Percentiles rank a stretch among this genome's conserved stretches.
phyloP scores from a whole-genome alignment of 1,140 invertebrate genomes.

The Listronotus bonariensis region DNA sequence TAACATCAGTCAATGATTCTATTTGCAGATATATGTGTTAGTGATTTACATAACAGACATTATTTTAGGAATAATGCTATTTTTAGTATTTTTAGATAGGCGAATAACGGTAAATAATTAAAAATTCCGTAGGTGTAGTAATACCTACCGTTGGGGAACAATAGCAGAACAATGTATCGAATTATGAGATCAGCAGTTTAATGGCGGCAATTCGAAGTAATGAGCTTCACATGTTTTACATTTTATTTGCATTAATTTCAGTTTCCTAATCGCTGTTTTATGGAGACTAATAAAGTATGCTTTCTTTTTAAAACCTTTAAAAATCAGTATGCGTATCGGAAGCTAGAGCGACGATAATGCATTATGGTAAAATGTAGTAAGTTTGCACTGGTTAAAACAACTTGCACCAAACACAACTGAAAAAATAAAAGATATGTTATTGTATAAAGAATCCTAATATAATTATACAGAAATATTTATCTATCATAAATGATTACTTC shows the following conservation, averaged over 20 bases:
- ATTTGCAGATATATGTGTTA: too few relatives aligned
- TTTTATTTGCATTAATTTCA: slow-evolving; percentile 44
- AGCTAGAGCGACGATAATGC: slow-evolving; percentile 27
- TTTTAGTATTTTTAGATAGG: slow-evolving; percentile 11
- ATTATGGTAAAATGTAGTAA: slow-evolving; percentile 13
- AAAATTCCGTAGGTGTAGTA: slow-evolving; percentile 31
- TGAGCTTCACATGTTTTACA: slow-evolving; percentile 44
- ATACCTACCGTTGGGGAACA: slow-evolving; percentile 27
- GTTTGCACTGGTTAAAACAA: background rate
- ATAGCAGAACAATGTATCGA: slow-evolving; percentile 35
- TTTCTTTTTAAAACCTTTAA: slow-evolving; percentile 34
- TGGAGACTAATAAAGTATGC: slow-evolving; percentile 37
- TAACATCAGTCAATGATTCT: too few relatives aligned
- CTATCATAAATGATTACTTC: too few relatives aligned
- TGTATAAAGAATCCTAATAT: too few relatives aligned
- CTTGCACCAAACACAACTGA: slow-evolving; percentile 1
- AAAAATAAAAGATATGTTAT: too few relatives aligned
- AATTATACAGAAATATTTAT: too few relatives aligned
- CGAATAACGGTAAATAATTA: slow-evolving; percentile 31
- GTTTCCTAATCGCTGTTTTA: slow-evolving; percentile 43
- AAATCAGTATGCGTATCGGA: slow-evolving; percentile 38
- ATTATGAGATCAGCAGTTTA: slow-evolving; percentile 41
- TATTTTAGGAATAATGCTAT: slow-evolving; percentile 27
- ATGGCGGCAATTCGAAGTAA: slow-evolving; percentile 36
- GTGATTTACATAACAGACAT: slow-evolving; percentile 10